Conservation (phyloP, 2,888 invertebrate species). For the Mellilla xanthometata region DNA sequence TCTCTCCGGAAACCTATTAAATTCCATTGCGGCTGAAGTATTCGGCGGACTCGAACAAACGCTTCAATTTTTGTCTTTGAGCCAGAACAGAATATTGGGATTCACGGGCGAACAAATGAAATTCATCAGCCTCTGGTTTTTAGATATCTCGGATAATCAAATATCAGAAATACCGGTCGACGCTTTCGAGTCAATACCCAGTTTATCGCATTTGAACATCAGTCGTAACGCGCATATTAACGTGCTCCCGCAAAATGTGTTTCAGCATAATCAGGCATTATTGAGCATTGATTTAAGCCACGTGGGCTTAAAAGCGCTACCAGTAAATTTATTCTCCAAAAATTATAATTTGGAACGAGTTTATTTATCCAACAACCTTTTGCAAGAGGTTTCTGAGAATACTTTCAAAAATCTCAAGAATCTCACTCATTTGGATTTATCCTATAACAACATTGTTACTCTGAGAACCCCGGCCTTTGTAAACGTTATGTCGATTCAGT, state of each 20-base stretch:
- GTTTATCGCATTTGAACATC: constrained; percentile 88
- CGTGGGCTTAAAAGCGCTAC: constrained; percentile 88
- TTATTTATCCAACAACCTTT: constrained; percentile 87
- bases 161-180: constrained; percentile 87
- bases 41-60: constrained; percentile 90
- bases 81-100: constrained; percentile 88
- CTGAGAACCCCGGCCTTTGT: constrained; percentile 90
- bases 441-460: constrained; percentile 89
- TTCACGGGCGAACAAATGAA: constrained; percentile 85
- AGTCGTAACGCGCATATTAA: constrained; percentile 88
- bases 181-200: constrained; percentile 85
- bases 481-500: constrained; percentile 88
- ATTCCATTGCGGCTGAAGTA: constrained; percentile 87
- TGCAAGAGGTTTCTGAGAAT: constrained; percentile 90
- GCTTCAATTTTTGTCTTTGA: constrained; percentile 86
- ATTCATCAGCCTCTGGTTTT: constrained; percentile 84
- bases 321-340: constrained; percentile 87
- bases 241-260: constrained; percentile 84
- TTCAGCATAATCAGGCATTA: constrained; percentile 87
- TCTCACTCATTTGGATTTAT: constrained; percentile 88
- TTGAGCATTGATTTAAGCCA: constrained; percentile 88
- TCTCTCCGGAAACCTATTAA: constrained; percentile 90
- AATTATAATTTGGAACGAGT: constrained; percentile 86
- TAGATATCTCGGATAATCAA: constrained; percentile 92
- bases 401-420: constrained; percentile 90